Conservation (phyloP, 1,140 invertebrate genomes). For the Polypedilum vanderplanki region DNA sequence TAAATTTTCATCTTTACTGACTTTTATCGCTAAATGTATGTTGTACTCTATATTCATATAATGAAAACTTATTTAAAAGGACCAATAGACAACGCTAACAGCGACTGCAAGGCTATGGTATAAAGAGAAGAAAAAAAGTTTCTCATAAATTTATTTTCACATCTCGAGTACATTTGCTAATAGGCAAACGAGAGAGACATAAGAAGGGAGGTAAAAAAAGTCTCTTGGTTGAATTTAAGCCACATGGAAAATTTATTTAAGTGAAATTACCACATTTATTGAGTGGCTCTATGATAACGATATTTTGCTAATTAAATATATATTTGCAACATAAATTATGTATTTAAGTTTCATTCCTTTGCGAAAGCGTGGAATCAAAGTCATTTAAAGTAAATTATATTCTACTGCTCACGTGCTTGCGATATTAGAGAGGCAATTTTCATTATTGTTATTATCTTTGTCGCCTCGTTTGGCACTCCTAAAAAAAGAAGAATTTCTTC, state of each 20-base stretch:
- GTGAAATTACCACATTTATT: neutral
- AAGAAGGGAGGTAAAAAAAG: neutral
- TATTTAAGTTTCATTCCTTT: neutral
- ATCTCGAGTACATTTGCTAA: too few species aligned
- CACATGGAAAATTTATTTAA: constrained; percentile 28
- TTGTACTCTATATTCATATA: neutral
- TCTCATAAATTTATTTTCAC: constrained; percentile 21
- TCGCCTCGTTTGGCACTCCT: neutral
- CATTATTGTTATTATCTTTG: constrained; percentile 5
- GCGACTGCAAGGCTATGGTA: neutral
- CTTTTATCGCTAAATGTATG: constrained; percentile 23
- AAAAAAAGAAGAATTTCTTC: neutral
- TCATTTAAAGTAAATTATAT: constrained; percentile 8
- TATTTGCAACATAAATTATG: neutral
- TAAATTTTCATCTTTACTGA: constrained; percentile 28
- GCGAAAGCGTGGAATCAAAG: neutral
- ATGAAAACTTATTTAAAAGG: constrained; percentile 4
- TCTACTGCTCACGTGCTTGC: neutral
- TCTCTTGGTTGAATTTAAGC: neutral
- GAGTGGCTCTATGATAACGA: constrained; percentile 5
- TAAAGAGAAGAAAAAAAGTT: neutral
- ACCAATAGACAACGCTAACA: neutral
- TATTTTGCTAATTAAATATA: constrained; percentile 7
- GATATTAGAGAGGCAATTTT: constrained; percentile 4
- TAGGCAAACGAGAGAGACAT: neutral